Evolutionary conservation across 2,888 invertebrate genomes (phyloP), one percentile per base, ranked within the genome.

Genomic region (Clivina fossor): DNA sequence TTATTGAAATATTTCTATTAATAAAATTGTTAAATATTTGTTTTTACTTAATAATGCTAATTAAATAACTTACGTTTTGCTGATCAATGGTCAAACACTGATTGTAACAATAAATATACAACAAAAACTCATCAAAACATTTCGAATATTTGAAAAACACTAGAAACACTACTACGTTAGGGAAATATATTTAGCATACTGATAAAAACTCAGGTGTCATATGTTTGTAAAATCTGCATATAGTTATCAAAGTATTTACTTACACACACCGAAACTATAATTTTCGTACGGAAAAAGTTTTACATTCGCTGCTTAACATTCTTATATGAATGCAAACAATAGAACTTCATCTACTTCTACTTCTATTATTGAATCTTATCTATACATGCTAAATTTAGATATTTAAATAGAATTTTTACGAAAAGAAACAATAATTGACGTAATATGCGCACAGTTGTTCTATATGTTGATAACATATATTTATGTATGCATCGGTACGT

Each of bases 61-160:
- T 43, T 43, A 43, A 43, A 43, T 43, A 43, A 43, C 43, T 43
- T 22, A n/a, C n/a, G n/a, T n/a, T n/a, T n/a, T n/a, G n/a, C n/a
- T n/a, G n/a, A n/a, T n/a, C n/a, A n/a, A n/a, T n/a, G n/a, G n/a
- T n/a, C n/a, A n/a, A n/a, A n/a, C n/a, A n/a, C n/a, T n/a, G n/a
- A n/a, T n/a, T 26, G 43, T 13, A 43, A 9, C 18, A 43, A 43
- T 28, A 11, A 19, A 32, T 9, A 47, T 33, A 47, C 30, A 20
- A 47, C 19, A 47, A 32, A 24, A 13, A 11, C 15, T 13, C 8
- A 13, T 5, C 28, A 33, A n/a, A 11, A 11, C 19, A 20, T 20
- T 33, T 18, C 18, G 22, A 30, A 47, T n/a, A 33, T 28, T 2
- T 47, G 20, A 11, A 19, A 20, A 33, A 32, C 4, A 13, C 9